Evolutionary conservation across 2,888 invertebrate genomes (phyloP).

Genomic region (Melinopterus prodromus): DNA sequence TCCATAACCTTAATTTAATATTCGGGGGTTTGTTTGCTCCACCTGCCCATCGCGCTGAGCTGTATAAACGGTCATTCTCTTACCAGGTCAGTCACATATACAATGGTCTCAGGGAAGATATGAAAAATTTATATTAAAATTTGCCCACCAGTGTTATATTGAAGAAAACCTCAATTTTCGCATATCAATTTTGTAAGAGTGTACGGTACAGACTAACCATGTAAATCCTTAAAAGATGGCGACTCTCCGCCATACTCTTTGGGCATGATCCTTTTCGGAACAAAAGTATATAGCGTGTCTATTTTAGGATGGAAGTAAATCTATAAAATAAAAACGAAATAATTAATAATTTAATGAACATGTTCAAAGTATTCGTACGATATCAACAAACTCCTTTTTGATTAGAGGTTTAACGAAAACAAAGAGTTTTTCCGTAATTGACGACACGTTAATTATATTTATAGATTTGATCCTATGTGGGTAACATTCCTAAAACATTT

Average conservation of each 20-base stretch:
- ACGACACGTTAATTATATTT: conserved; percentile 74
- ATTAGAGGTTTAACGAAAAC: conserved; percentile 76
- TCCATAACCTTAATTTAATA: too few species aligned
- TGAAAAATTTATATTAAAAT: too few species aligned
- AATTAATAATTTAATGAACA: too few species aligned
- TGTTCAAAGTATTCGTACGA: conserved; percentile 31
- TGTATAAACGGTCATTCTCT: too few species aligned
- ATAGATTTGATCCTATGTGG: conserved; percentile 72
- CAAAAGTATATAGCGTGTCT: conserved; percentile 45
- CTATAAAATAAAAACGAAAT: conserved; percentile 14
- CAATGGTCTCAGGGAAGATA: too few species aligned
- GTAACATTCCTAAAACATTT: conserved; percentile 63
- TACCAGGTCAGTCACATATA: too few species aligned
- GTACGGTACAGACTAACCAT: background rate
- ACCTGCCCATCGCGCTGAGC: too few species aligned
- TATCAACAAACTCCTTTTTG: conserved; percentile 67
- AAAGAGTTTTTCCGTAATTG: conserved; percentile 75
- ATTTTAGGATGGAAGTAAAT: conserved; percentile 34
- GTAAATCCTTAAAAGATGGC: conserved; percentile 45
- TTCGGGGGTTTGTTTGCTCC: too few species aligned
- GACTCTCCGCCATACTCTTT: conserved; percentile 69
- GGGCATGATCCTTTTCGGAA: conserved; percentile 67
- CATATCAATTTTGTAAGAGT: too few species aligned
- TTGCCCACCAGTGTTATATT: too few species aligned
- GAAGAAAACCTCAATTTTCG: too few species aligned